Evolutionary conservation across 2,113 vertebrate species (phyloP).

Genomic region (Nycticryphes semicollaris): DNA sequence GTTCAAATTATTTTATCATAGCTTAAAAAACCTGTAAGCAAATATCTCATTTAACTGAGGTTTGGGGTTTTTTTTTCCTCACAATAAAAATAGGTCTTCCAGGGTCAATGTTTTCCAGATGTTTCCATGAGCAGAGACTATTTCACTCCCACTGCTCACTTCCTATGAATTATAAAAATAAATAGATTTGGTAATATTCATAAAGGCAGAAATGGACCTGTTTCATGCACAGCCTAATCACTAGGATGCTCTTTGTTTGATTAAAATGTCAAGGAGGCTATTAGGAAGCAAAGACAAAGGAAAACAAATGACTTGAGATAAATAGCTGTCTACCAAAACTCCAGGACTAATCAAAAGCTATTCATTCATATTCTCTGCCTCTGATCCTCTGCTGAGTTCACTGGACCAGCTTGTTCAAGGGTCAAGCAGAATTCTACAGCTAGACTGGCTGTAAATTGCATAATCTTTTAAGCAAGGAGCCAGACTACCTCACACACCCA

Average conservation of each 20-base stretch:
- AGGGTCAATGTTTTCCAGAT: background rate
- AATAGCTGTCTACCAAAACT: background rate
- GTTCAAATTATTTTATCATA: background rate
- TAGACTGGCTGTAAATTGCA: background rate
- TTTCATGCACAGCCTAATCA: background rate
- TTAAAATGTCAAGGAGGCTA: slow-evolving; percentile 41
- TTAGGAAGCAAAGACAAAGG: slow-evolving; percentile 12
- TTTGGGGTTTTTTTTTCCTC: background rate
- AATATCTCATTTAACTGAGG: background rate
- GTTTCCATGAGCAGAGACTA: background rate
- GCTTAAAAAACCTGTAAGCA: background rate
- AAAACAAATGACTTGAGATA: background rate
- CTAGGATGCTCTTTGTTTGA: slow-evolving; percentile 28
- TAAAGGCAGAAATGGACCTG: background rate
- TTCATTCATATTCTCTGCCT: background rate
- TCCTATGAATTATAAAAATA: background rate
- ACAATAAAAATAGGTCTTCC: background rate
- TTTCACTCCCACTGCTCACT: background rate
- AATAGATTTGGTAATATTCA: background rate
- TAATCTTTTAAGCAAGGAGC: background rate
- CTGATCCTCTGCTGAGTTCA: background rate
- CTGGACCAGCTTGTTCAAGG: background rate
- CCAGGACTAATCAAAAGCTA: background rate
- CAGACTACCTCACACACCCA: background rate
- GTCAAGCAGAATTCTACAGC: background rate